These are phyloP conservation scores for Mormyrops attenuatus DNA, from an alignment of 2,797 vertebrate genomes.

Conservation along the genomic window DNA sequence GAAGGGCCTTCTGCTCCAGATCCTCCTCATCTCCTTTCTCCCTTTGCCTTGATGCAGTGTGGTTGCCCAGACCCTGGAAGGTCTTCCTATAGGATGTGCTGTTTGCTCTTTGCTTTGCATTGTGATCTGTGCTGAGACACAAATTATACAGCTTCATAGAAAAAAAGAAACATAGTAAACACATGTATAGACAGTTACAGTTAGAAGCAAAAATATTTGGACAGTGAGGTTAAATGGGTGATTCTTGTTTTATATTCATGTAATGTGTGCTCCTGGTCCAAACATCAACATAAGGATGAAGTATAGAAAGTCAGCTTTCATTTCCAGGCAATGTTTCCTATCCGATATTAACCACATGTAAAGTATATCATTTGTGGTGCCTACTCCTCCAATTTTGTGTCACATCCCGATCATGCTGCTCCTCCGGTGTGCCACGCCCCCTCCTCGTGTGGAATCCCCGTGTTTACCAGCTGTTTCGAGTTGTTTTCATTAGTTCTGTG, in stretches of 20 bases:
- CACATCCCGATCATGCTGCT: too few relatives aligned
- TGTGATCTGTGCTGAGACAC: neutral
- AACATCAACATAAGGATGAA: neutral
- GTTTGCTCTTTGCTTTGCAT: neutral
- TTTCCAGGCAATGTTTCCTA: neutral
- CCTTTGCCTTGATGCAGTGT: neutral
- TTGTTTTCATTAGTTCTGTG: too few relatives aligned
- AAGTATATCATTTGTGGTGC: neutral
- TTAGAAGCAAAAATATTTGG: neutral
- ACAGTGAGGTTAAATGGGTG: neutral
- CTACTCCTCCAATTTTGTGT: neutral
- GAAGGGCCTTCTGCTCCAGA: neutral
- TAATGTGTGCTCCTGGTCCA: neutral
- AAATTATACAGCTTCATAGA: neutral
- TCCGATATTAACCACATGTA: neutral
- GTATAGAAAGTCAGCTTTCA: neutral
- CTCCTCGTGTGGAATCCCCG: too few relatives aligned
- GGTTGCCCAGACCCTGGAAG: neutral
- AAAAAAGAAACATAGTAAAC: neutral
- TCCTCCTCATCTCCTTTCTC: neutral
- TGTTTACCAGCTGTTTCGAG: too few relatives aligned
- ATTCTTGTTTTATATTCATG: neutral
- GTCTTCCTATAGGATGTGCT: neutral
- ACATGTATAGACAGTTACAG: neutral
- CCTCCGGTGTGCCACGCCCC: too few relatives aligned